A percentile compares a stretch with the other conserved stretches of the same genome.
Evolutionary conservation across 2,797 vertebrate species (phyloP).

Genomic region (Rhodeus uyekii): DNA sequence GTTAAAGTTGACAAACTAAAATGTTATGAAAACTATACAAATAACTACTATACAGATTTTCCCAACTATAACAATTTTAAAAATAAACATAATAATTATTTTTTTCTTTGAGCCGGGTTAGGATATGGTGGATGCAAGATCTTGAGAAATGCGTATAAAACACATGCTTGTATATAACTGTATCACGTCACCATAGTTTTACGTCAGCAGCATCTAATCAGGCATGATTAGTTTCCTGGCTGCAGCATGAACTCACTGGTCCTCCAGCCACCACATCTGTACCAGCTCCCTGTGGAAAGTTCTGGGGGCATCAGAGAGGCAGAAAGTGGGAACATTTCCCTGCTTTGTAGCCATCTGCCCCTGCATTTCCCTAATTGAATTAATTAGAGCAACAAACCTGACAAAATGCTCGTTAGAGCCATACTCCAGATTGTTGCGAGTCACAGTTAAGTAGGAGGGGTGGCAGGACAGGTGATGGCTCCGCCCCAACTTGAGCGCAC

Average conservation of each 20-base stretch:
- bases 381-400: conserved; percentile 66
- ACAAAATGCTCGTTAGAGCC: conserved; percentile 59
- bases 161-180: neutral
- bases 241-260: conserved; percentile 6
- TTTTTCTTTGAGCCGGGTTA: no score
- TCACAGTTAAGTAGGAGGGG: conserved; percentile 1
- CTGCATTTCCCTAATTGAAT: conserved; percentile 68
- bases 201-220: neutral
- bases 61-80: no score
- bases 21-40: no score
- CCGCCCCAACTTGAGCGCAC: conserved; percentile 1
- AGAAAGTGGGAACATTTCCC: conserved; percentile 62
- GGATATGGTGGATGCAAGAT: neutral
- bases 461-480: conserved; percentile 10
- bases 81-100: no score
- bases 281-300: conserved; percentile 52
- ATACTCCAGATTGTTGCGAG: conserved; percentile 52
- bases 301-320: conserved; percentile 35
- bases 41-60: no score
- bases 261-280: conserved; percentile 51
- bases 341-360: conserved; percentile 75
- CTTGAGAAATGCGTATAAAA: neutral
- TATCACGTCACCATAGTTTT: neutral
- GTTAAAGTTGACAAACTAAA: no score
- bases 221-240: conserved; percentile 33